Evolutionary conservation across 2,888 invertebrate species (phyloP).

Genomic region (Cetonia aurata): DNA sequence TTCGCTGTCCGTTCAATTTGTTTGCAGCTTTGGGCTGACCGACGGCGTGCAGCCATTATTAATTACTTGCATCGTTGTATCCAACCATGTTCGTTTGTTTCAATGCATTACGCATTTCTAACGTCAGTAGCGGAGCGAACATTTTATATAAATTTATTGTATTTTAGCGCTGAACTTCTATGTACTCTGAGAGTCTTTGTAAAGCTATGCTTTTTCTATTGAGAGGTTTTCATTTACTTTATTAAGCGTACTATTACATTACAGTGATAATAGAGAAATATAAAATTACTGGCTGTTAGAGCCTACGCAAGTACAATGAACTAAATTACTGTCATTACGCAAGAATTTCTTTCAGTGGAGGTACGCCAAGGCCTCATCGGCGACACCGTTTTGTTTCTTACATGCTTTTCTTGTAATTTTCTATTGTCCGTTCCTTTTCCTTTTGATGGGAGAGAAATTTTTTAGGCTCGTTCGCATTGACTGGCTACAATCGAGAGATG

Average conservation of each 20-base stretch:
- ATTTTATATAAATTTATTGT: slow-evolving; percentile 5
- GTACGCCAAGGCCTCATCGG: slow-evolving; percentile 22
- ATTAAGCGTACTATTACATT: neutral
- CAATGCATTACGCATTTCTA: slow-evolving; percentile 25
- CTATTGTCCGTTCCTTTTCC: slow-evolving; percentile 26
- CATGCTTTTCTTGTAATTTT: slow-evolving; percentile 17
- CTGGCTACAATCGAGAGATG: neutral
- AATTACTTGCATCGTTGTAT: slow-evolving; percentile 31
- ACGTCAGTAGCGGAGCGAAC: neutral
- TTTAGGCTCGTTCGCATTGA: neutral
- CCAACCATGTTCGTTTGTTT: slow-evolving; percentile 32
- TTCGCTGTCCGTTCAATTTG: slow-evolving; percentile 16
- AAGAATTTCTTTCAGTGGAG: slow-evolving; percentile 21
- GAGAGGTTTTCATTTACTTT: slow-evolving; percentile 1
- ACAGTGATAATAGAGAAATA: neutral
- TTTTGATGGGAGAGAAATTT: slow-evolving; percentile 3
- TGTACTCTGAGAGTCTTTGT: neutral
- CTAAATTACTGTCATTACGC: slow-evolving; percentile 15
- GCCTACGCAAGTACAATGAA: slow-evolving; percentile 2
- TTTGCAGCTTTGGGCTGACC: slow-evolving; percentile 9
- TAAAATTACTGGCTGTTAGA: neutral
- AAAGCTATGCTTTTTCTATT: neutral
- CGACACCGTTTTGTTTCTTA: slow-evolving; percentile 22
- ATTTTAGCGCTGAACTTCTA: neutral
- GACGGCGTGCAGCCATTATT: slow-evolving; percentile 36